Conservation (phyloP, 1,140 invertebrate species). For the Formica selysi region DNA sequence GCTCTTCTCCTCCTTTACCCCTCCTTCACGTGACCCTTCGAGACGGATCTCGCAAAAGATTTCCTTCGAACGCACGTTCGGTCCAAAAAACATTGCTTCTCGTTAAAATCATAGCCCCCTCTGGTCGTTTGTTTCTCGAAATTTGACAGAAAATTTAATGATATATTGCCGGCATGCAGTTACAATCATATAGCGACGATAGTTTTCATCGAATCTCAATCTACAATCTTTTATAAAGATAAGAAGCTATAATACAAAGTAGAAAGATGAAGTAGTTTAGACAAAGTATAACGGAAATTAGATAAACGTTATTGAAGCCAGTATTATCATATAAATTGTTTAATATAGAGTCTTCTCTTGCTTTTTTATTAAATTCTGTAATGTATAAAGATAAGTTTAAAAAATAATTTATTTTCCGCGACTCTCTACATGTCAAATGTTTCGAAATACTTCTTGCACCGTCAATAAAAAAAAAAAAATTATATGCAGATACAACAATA, state of each 20-base stretch:
- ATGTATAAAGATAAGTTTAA: background rate
- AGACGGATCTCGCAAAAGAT: constrained; percentile 51
- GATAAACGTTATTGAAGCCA: background rate
- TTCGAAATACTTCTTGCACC: background rate
- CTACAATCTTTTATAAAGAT: background rate
- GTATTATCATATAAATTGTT: constrained; percentile 8
- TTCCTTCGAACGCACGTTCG: constrained; percentile 50
- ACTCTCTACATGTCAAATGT: background rate
- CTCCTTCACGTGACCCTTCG: constrained; percentile 46
- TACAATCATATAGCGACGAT: background rate
- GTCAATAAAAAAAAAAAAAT: background rate
- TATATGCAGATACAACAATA: background rate
- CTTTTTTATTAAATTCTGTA: background rate
- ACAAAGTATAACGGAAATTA: background rate
- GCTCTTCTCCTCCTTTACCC: constrained; percentile 28
- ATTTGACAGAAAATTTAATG: background rate
- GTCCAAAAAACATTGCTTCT: constrained; percentile 46
- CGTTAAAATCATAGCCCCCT: constrained; percentile 47
- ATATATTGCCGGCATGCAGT: background rate
- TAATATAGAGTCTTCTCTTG: background rate
- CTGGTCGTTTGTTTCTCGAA: background rate
- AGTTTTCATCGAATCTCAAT: background rate
- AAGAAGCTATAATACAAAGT: background rate
- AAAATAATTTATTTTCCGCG: background rate
- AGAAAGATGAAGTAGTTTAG: background rate